Conservation (phyloP, 2,797 vertebrate species). For the Esox lucius region DNA sequence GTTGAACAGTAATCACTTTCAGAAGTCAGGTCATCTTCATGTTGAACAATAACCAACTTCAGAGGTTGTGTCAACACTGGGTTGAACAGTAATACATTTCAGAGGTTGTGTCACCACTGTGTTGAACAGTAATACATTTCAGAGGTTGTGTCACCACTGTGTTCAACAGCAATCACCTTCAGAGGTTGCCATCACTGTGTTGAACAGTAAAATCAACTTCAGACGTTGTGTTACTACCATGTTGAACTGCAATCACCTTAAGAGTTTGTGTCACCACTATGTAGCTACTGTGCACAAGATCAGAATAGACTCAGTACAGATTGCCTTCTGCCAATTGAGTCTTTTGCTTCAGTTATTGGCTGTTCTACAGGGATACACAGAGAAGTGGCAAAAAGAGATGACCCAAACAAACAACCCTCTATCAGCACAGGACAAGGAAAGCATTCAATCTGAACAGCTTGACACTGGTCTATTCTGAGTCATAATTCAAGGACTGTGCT, state of each 20-base stretch:
- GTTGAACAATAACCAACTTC: background rate
- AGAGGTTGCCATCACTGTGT: no score
- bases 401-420: background rate
- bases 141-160: no score
- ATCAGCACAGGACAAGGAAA: background rate
- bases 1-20: no score
- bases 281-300: background rate
- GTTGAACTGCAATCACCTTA: background rate
- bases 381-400: background rate
- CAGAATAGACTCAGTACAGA: background rate
- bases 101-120: no score
- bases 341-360: background rate
- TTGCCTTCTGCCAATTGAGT: background rate
- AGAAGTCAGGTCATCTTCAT: background rate
- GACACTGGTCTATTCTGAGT: background rate
- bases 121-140: no score
- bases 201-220: no score
- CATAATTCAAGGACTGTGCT: background rate
- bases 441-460: conserved; percentile 1
- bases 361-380: background rate
- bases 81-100: background rate
- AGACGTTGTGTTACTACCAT: background rate
- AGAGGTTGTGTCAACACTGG: background rate
- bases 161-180: no score
- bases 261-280: background rate